phyloP scores from a whole-genome alignment of 2,888 invertebrate genomes.

The Andrena hattorfiana region DNA sequence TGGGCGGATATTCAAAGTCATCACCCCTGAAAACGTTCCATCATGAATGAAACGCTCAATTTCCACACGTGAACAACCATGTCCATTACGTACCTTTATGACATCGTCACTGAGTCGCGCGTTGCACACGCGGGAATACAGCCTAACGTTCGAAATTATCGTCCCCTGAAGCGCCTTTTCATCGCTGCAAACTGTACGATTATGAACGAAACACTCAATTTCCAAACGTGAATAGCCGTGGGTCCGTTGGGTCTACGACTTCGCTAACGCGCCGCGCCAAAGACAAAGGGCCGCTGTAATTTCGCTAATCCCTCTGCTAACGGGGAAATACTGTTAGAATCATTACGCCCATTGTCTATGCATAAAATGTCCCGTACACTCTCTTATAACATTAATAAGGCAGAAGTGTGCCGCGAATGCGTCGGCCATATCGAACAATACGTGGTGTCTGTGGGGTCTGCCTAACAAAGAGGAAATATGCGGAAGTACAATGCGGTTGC shows the following conservation, averaged over 20 bases:
- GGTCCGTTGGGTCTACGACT: not conserved
- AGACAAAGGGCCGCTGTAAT: conserved; percentile 2
- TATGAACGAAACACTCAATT: conserved; percentile 2
- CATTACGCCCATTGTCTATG: conserved; percentile 7
- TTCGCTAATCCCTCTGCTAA: conserved; percentile 1
- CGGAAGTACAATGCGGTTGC: conserved; percentile 50
- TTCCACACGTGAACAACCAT: not conserved
- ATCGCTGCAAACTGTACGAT: not conserved
- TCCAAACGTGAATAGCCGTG: conserved; percentile 1
- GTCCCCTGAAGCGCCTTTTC: not conserved
- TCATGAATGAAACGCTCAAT: not conserved
- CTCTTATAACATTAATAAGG: conserved; percentile 31
- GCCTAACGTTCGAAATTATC: not conserved
- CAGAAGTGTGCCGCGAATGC: conserved; percentile 15
- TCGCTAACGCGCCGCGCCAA: not conserved
- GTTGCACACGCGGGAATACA: not conserved
- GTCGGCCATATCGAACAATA: conserved; percentile 43
- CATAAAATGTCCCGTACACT: not conserved
- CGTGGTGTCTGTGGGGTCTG: conserved; percentile 29
- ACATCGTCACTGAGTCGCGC: not conserved
- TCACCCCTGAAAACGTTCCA: not conserved
- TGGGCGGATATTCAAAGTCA: not conserved
- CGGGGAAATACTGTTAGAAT: not conserved
- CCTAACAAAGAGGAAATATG: conserved; percentile 55
- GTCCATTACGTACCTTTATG: not conserved